phyloP scores from a whole-genome alignment of 1,140 invertebrate genomes.

The Hydropsyche tenuis region DNA sequence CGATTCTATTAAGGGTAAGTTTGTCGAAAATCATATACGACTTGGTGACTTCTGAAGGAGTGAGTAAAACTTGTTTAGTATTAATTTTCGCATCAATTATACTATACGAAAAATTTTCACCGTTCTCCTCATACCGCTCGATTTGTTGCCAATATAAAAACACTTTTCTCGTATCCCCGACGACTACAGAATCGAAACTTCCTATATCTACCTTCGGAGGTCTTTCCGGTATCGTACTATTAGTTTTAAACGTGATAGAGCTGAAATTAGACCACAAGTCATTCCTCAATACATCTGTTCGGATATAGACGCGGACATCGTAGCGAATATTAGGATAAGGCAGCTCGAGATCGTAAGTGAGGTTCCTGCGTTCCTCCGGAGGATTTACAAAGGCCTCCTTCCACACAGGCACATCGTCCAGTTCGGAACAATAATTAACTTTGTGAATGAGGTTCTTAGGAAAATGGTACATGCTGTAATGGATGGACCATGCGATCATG shows the following conservation, averaged over 20 bases:
- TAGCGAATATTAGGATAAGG: conserved; percentile 71
- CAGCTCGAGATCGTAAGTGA: conserved; percentile 62
- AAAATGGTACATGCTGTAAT: conserved; percentile 66
- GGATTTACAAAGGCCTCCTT: conserved; percentile 52
- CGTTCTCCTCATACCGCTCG: conserved; percentile 62
- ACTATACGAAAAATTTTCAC: conserved; percentile 12
- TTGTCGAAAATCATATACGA: conserved; percentile 54
- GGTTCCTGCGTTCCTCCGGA: not conserved
- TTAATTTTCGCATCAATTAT: not conserved
- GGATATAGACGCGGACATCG: conserved; percentile 71
- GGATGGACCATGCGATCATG: conserved; percentile 66
- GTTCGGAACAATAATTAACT: conserved; percentile 69
- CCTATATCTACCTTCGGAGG: conserved; percentile 70
- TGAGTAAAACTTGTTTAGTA: not conserved
- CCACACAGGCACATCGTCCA: conserved; percentile 64
- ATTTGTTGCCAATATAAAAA: conserved; percentile 76
- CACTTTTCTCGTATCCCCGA: conserved; percentile 62
- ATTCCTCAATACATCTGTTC: conserved; percentile 60
- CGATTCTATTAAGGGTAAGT: conserved; percentile 53
- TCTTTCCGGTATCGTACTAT: conserved; percentile 64
- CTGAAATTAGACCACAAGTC: conserved; percentile 71
- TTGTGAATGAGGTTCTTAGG: conserved; percentile 66
- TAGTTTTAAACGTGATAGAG: conserved; percentile 65
- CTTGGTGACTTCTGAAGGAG: not conserved
- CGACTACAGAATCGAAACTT: conserved; percentile 68